Evolutionary conservation across 1,140 invertebrate genomes (phyloP).

Genomic region (Drosophila takahashii): DNA sequence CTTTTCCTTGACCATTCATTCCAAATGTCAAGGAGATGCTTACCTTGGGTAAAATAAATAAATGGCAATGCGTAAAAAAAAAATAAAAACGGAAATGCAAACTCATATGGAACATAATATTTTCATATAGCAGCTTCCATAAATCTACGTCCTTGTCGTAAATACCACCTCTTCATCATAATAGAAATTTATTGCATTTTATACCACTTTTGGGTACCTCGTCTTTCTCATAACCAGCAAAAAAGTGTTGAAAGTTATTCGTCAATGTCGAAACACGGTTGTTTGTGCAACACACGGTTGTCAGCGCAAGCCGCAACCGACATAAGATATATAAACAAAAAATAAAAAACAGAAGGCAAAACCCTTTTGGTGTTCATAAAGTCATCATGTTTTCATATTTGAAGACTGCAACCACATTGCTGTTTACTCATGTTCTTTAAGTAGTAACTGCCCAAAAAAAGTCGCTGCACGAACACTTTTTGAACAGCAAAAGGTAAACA

Average conservation of each 20-base stretch:
- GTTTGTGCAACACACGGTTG: slow-evolving; percentile 34
- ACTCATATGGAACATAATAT: background rate
- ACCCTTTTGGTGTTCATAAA: slow-evolving; percentile 63
- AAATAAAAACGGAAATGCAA: background rate
- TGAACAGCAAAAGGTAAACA: slow-evolving; percentile 51
- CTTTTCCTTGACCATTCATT: no score
- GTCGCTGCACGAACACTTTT: slow-evolving; percentile 23
- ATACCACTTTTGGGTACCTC: slow-evolving; percentile 25
- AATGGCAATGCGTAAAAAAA: background rate
- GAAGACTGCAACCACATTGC: slow-evolving; percentile 38
- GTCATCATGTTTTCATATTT: slow-evolving; percentile 74
- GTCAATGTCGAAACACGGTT: slow-evolving; percentile 62
- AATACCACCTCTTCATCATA: slow-evolving; percentile 30
- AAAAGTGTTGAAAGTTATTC: slow-evolving; percentile 70
- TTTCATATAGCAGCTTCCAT: slow-evolving; percentile 17
- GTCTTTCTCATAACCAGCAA: slow-evolving; percentile 14
- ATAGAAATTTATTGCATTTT: slow-evolving; percentile 41
- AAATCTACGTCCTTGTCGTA: slow-evolving; percentile 36
- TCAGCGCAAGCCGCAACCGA: slow-evolving; percentile 30
- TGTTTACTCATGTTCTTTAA: slow-evolving; percentile 61
- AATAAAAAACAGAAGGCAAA: slow-evolving; percentile 21
- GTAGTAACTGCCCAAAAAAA: slow-evolving; percentile 47
- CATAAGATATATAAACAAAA: slow-evolving; percentile 44
- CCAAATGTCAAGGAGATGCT: no score
- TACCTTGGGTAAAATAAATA: no score